Evolutionary conservation across 2,888 invertebrate species (phyloP).

Genomic region (Volucella inflata): DNA sequence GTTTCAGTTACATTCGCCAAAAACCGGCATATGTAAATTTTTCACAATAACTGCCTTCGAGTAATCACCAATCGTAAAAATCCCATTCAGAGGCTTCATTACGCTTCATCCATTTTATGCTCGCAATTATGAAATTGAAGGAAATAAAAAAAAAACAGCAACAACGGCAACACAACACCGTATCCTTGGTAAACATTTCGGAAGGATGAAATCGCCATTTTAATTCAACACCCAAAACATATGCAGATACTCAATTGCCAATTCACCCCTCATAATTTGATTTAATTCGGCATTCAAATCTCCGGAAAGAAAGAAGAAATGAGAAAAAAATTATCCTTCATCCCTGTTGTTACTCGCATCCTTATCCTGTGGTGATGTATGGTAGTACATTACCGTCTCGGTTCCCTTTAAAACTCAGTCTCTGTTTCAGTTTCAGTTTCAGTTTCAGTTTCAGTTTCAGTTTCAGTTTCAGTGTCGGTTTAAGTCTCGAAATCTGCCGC

Average conservation of each 20-base stretch:
- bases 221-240: constrained; percentile 26
- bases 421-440: no score
- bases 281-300: constrained; percentile 50
- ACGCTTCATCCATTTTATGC: constrained; percentile 10
- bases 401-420: neutral
- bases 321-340: constrained; percentile 21
- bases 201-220: neutral
- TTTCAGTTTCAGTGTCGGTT: no score
- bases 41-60: constrained; percentile 39
- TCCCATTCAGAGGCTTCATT: constrained; percentile 23
- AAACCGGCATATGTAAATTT: constrained; percentile 29
- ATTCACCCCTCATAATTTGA: constrained; percentile 52
- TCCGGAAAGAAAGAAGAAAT: constrained; percentile 4
- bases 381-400: constrained; percentile 45
- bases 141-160: neutral
- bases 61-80: constrained; percentile 45
- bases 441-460: no score
- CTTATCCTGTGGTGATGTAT: constrained; percentile 1
- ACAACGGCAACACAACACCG: no score
- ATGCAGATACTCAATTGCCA: constrained; percentile 50
- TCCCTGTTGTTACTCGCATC: constrained; percentile 27
- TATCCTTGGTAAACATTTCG: no score
- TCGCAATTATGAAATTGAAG: constrained; percentile 47
- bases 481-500: no score
- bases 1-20: neutral